These are phyloP conservation scores for Kuschelorhynchus macadamiae DNA, from an alignment of 2,888 invertebrate species.

Conservation along the genomic window DNA sequence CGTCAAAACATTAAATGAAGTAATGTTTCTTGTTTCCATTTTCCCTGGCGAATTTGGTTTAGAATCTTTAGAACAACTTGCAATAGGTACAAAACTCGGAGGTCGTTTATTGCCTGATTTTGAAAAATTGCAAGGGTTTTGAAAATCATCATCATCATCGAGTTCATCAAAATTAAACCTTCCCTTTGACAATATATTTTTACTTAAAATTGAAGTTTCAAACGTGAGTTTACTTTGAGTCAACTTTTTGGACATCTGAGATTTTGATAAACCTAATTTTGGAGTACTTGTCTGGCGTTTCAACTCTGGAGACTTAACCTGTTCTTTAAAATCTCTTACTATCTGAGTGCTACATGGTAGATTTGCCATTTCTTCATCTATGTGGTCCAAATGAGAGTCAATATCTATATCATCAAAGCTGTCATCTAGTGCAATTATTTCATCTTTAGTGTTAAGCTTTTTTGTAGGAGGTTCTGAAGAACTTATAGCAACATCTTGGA, in stretches of 20 bases:
- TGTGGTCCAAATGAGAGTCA: conserved; percentile 58
- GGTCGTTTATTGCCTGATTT: neutral
- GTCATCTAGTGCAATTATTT: conserved; percentile 54
- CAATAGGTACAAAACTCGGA: neutral
- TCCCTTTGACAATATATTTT: neutral
- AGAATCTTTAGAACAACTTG: no score
- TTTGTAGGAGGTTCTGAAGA: neutral
- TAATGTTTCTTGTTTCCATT: no score
- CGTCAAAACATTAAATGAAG: neutral
- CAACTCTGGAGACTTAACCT: conserved; percentile 18
- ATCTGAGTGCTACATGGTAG: conserved; percentile 41
- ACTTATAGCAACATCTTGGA: conserved; percentile 8
- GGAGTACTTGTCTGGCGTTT: conserved; percentile 1
- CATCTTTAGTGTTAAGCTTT: conserved; percentile 17
- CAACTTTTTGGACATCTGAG: conserved; percentile 21
- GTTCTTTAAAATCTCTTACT: conserved; percentile 15
- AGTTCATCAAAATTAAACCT: neutral
- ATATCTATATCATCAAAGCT: conserved; percentile 62
- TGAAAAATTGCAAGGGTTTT: neutral
- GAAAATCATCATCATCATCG: neutral
- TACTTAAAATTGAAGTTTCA: conserved; percentile 3
- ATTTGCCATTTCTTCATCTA: conserved; percentile 45
- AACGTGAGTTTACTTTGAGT: conserved; percentile 41
- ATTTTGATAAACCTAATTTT: neutral
- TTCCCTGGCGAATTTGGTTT: no score